These are phyloP conservation scores for Vulpes lagopus DNA, from an alignment of 2,113 vertebrate species.

Conservation along the genomic window DNA sequence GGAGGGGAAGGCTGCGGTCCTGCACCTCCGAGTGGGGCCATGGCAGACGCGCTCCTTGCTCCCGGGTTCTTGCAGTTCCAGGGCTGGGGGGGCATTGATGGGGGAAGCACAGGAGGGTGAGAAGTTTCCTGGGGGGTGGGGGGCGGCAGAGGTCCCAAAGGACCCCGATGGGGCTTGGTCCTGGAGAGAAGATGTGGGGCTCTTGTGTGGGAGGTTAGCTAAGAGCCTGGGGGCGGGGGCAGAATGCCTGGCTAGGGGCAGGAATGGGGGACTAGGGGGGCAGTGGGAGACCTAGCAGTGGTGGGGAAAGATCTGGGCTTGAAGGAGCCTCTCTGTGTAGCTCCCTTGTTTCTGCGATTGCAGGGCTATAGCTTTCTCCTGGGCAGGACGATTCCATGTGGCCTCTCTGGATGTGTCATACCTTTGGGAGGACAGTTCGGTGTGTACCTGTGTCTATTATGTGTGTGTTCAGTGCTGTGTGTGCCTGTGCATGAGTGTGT, in stretches of 20 bases:
- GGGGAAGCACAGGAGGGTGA: neutral
- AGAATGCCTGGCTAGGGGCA: neutral
- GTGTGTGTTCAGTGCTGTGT: too few relatives aligned
- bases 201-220: neutral
- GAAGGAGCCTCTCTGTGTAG: fast-evolving
- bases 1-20: neutral
- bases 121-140: neutral
- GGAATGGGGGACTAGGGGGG: neutral
- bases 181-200: neutral
- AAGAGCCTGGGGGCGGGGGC: neutral
- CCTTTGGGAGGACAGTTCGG: neutral
- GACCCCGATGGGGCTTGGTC: neutral
- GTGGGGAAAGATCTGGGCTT: neutral
- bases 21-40: neutral
- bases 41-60: neutral
- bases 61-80: neutral
- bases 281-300: neutral
- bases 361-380: neutral
- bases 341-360: neutral
- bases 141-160: too few relatives aligned
- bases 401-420: neutral
- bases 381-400: neutral
- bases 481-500: neutral
- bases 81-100: neutral
- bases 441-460: neutral